Evolutionary conservation across 1,140 invertebrate genomes (phyloP).

Genomic region (Harlomillsia oculata): DNA sequence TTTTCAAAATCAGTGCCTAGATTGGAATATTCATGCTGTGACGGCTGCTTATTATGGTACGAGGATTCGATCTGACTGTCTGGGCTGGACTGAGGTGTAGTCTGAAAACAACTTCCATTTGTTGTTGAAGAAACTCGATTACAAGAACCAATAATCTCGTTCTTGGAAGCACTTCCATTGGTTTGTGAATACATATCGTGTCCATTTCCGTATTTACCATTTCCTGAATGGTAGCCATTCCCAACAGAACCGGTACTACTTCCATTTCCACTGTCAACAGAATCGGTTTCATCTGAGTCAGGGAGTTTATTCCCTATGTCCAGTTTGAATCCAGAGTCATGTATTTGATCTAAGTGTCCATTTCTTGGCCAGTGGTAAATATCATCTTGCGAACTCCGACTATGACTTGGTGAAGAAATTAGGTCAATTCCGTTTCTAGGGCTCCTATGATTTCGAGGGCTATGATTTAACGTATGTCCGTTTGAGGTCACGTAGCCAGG

Average conservation of each 20-base stretch:
- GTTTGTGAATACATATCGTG: neutral
- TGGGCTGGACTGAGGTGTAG: conserved; percentile 37
- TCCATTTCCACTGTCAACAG: conserved; percentile 32
- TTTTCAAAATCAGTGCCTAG: too few species aligned
- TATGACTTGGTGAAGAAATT: too few species aligned
- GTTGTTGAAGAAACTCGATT: conserved; percentile 21
- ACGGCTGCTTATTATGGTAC: conserved; percentile 8
- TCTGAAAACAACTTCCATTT: conserved; percentile 29
- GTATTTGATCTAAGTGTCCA: conserved; percentile 3
- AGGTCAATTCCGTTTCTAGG: too few species aligned
- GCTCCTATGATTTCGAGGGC: too few species aligned
- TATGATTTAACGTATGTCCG: too few species aligned
- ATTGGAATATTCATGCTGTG: too few species aligned
- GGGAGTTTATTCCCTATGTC: conserved; percentile 13
- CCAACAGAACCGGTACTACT: conserved; percentile 24
- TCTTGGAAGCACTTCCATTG: neutral
- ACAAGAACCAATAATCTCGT: too few species aligned
- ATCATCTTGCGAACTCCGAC: too few species aligned
- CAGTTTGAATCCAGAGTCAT: conserved; percentile 2
- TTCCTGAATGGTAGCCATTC: too few species aligned
- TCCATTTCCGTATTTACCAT: neutral
- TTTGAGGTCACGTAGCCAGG: too few species aligned
- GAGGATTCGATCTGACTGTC: conserved; percentile 34
- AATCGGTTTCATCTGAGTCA: conserved; percentile 31
- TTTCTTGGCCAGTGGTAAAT: too few species aligned